Evolutionary conservation across 2,113 vertebrate species (phyloP), one percentile per base, ranked within the genome.

Genomic region (Clarias magur): DNA sequence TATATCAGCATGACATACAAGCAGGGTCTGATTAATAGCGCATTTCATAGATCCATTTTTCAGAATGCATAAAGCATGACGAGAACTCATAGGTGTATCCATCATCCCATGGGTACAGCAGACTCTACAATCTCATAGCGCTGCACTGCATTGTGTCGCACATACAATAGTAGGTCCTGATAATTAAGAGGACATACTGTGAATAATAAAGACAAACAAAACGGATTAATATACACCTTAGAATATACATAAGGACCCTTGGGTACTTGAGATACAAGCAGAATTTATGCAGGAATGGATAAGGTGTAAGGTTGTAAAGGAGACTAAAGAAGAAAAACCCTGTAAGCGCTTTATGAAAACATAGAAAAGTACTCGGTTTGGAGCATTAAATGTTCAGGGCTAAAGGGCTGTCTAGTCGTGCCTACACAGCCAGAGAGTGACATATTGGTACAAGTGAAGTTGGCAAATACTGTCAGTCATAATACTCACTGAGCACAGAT

Each of bases 1-100:
- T 75, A 75, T 84, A 81, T 84, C 67, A 88, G 68, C 84, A 80
- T 79, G 80, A 68, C 85, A 73, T 75, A 85, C 80, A 85, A 80
- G 83, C 67, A 72, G 72, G 38, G 60, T 80, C 86, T 80, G 84
- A 88, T 88, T 90, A 91, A 91, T 89, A 87, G 89, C 75, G 87
- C 86, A 89, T 89, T 88, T 90, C 81, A 89, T 70, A 88, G 78
- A 84, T 85, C 88, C 82, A 86, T 90, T 89, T 90, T 78, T 90
- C 67, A 73, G 83, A 88, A 85, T 76, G 88, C 87, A 91, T 85
- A 87, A 88, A 82, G 85, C 89, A 87, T 87, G 86, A 83, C 75
- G 30, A 81, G 86, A 88, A 78, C 68, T 86, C 75, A 88, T 53
- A 78, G 83, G 73, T 82, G 59, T 87, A 89, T 90, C 88, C 80